phyloP scores from a whole-genome alignment of 2,113 vertebrate species.

The Oreotrochilus melanogaster region DNA sequence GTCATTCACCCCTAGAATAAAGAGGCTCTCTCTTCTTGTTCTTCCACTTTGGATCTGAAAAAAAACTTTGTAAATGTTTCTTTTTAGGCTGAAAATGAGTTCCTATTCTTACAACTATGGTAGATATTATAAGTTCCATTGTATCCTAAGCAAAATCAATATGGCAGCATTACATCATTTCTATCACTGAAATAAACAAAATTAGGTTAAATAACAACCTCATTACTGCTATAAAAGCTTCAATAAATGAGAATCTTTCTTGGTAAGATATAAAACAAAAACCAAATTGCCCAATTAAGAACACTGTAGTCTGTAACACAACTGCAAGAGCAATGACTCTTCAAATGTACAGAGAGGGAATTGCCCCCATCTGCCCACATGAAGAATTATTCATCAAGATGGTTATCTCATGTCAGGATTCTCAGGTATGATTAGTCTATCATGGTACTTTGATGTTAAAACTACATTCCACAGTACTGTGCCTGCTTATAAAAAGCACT shows the following conservation, averaged over 20 bases:
- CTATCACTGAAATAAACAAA: constrained; percentile 53
- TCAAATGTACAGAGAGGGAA: constrained; percentile 37
- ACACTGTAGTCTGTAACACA: constrained; percentile 23
- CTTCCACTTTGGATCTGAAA: neutral
- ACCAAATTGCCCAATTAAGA: constrained; percentile 55
- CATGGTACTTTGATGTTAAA: neutral
- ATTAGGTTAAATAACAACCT: constrained; percentile 71
- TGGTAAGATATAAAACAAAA: constrained; percentile 18
- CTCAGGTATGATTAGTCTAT: neutral
- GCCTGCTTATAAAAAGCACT: neutral
- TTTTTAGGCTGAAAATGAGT: neutral
- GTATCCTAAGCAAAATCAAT: constrained; percentile 63
- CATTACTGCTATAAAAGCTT: constrained; percentile 55
- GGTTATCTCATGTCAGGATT: constrained; percentile 10
- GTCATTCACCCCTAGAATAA: neutral
- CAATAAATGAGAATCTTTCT: constrained; percentile 57
- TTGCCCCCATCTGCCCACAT: constrained; percentile 24
- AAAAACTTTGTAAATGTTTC: neutral
- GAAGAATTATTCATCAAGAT: constrained; percentile 39
- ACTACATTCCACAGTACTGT: neutral
- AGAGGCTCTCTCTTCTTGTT: neutral
- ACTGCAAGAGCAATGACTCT: constrained; percentile 64
- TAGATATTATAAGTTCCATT: neutral
- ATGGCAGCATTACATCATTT: constrained; percentile 57
- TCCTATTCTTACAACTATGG: neutral